A percentile compares a stretch with the other conserved stretches of the same genome.
Conservation (phyloP, 1,140 invertebrate species). For the Andrena cerasifolii region DNA sequence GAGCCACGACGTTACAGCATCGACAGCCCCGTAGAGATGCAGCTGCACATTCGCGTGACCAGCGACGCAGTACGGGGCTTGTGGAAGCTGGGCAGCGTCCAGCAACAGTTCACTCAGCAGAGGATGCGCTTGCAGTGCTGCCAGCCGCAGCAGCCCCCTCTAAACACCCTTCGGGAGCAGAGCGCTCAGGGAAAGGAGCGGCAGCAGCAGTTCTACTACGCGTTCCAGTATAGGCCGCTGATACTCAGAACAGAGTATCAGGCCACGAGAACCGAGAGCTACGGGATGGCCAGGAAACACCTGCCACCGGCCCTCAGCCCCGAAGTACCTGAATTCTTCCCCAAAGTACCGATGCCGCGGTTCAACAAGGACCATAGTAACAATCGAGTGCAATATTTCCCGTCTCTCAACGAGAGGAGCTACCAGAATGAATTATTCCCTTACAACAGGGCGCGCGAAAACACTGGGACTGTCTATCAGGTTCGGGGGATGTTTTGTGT, state of each 20-base stretch:
- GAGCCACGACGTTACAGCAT: slow-evolving; percentile 67
- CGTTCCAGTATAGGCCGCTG: slow-evolving; percentile 58
- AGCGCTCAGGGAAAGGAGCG: slow-evolving; percentile 37
- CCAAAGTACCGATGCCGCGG: slow-evolving; percentile 62
- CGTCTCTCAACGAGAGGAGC: slow-evolving; percentile 59
- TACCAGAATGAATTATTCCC: slow-evolving; percentile 68
- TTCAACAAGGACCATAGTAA: slow-evolving; percentile 48
- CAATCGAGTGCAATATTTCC: slow-evolving; percentile 64
- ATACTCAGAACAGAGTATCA: slow-evolving; percentile 53
- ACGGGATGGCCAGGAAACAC: slow-evolving; percentile 19
- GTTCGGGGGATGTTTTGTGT: too few relatives aligned
- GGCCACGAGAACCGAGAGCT: not conserved
- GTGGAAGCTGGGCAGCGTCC: slow-evolving; percentile 60
- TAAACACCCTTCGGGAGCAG: slow-evolving; percentile 19
- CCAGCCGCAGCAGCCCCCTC: slow-evolving; percentile 41
- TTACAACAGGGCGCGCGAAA: slow-evolving; percentile 58
- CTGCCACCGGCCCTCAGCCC: slow-evolving; percentile 68
- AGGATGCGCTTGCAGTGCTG: slow-evolving; percentile 21
- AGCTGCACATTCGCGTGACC: slow-evolving; percentile 68
- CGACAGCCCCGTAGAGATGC: slow-evolving; percentile 68
- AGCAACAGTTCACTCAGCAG: slow-evolving; percentile 35
- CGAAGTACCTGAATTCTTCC: slow-evolving; percentile 79
- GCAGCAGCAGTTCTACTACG: slow-evolving; percentile 54
- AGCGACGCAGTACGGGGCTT: slow-evolving; percentile 66
- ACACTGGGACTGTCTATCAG: slow-evolving; percentile 26